Evolutionary conservation across 2,113 vertebrate species (phyloP), one percentile per base, ranked within the genome.

Genomic region (Burhinus oedicnemus): DNA sequence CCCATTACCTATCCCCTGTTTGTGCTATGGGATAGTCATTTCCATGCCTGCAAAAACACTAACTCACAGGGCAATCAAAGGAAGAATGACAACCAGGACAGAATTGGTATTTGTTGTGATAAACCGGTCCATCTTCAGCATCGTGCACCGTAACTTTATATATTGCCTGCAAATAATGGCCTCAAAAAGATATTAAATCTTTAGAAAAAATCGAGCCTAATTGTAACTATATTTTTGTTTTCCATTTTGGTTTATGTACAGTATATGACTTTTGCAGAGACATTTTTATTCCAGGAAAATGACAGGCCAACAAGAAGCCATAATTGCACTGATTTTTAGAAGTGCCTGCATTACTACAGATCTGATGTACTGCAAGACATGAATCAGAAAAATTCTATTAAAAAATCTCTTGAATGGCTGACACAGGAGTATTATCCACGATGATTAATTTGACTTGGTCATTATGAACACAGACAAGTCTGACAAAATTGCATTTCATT

Each of bases 331-430:
- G 98, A 99, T 99, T 99, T 99, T 98, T 98, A 96, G 98, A 99
- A 99, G 99, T 98, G 98, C 98, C 94, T 98, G 98, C 98, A 98
- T 98, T 98, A 98, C 98, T 98, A 98, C 99, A 97, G 98, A 98
- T 98, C 99, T 99, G 98, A 99, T 99, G 98, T 98, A 98, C 98
- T 94, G 98, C 95, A 93, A 99, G 98, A 98, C 98, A 98, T 98
- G 98, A 99, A 99, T 99, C 99, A 99, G 99, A 99, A 99, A 99
- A 99, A 99, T 99, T 99, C 99, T 99, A 99, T 99, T 99, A 99
- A 99, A 99, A 99, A 95, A 98, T 98, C 99, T 98, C 98, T 98
- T 99, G 98, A 99, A 98, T 97, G 97, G 98, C 98, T 98, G 99
- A 99, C 98, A 99, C 98, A 97, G 97, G 98, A 99, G 98, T 99